A percentile compares a stretch with the other conserved stretches of the same genome.
These are phyloP conservation scores for Drosophila navojoa DNA, from an alignment of 1,140 invertebrate species.

Conservation along the genomic window DNA sequence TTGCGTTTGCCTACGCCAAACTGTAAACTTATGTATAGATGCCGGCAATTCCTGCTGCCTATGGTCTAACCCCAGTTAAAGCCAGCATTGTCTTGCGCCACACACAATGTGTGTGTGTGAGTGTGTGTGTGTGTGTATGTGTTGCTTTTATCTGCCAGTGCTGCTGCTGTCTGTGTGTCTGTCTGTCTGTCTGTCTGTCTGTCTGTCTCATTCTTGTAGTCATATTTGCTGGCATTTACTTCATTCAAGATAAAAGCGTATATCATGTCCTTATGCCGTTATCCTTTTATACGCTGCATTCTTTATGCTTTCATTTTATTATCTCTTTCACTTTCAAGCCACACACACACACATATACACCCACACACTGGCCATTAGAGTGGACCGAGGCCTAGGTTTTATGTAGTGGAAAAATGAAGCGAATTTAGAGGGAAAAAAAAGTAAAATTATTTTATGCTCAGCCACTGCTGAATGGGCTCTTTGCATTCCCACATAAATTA, in stretches of 20 bases:
- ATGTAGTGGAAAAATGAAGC: conserved; percentile 49
- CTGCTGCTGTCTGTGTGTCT: neutral
- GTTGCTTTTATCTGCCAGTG: conserved; percentile 25
- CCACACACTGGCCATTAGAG: conserved; percentile 38
- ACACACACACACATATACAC: conserved; percentile 25
- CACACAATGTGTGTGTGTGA: conserved; percentile 20
- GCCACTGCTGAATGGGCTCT: neutral
- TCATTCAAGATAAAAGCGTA: conserved; percentile 48
- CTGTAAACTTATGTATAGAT: conserved; percentile 28
- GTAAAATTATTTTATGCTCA: conserved; percentile 12
- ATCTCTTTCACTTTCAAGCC: conserved; percentile 36
- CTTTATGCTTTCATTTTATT: conserved; percentile 54
- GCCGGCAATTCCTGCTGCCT: conserved; percentile 1
- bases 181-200: neutral
- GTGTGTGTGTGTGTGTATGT: conserved; percentile 11
- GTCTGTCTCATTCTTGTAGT: conserved; percentile 8
- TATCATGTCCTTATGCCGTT: conserved; percentile 46
- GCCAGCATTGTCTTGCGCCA: conserved; percentile 27
- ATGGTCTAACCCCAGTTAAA: neutral
- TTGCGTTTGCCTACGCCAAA: conserved; percentile 29
- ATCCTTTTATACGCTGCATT: conserved; percentile 53
- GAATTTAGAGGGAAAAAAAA: neutral
- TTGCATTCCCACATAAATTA: conserved; percentile 32
- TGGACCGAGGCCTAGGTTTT: conserved; percentile 37
- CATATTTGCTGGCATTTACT: conserved; percentile 37